Evolutionary conservation across 2,888 invertebrate species (phyloP).

Genomic region (Eristalinus sepulchralis): DNA sequence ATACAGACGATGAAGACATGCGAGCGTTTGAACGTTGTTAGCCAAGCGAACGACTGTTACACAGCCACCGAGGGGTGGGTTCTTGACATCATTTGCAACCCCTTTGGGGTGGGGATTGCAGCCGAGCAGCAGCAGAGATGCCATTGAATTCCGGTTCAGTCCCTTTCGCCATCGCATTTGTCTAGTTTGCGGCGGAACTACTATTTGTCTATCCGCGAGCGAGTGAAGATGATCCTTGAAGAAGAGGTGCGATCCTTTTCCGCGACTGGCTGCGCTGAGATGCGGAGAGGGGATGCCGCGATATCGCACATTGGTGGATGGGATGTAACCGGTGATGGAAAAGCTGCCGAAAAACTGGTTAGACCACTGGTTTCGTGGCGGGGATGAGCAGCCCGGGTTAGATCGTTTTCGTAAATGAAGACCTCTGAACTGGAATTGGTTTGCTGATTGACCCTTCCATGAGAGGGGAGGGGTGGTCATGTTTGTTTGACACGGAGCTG

Average conservation of each 20-base stretch:
- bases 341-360: background rate
- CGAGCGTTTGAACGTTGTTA: constrained; percentile 28
- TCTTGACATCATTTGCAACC: constrained; percentile 36
- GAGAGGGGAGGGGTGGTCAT: background rate
- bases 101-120: constrained; percentile 50
- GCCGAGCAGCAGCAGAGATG: background rate
- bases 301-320: constrained; percentile 15
- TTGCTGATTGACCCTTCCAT: background rate
- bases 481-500: background rate
- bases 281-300: constrained; percentile 12
- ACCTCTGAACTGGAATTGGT: background rate
- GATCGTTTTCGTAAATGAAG: background rate
- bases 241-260: background rate
- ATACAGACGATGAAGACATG: background rate
- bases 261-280: constrained; percentile 11
- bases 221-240: constrained; percentile 24
- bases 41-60: background rate
- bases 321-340: background rate
- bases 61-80: constrained; percentile 8
- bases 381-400: background rate
- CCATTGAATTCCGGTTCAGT: constrained; percentile 49
- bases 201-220: constrained; percentile 40
- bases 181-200: constrained; percentile 26
- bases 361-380: background rate
- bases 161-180: constrained; percentile 34